phyloP scores from a whole-genome alignment of 2,113 vertebrate genomes.

The Phaethon lepturus region DNA sequence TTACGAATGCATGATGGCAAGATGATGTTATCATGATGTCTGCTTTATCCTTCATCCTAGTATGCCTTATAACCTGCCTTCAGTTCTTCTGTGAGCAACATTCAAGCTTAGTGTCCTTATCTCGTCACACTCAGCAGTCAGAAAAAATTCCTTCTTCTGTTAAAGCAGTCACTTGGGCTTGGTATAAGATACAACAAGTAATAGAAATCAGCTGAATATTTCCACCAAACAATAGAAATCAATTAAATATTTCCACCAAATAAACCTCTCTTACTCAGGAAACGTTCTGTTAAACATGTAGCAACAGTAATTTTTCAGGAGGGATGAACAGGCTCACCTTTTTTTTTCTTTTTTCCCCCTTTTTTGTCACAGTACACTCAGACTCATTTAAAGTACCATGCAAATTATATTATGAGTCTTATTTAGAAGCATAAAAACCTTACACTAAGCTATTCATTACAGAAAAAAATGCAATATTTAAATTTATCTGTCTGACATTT shows the following conservation, averaged over 20 bases:
- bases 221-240: neutral
- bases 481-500: slow-evolving; percentile 56
- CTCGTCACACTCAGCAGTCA: neutral
- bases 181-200: neutral
- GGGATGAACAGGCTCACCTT: neutral
- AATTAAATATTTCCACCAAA: neutral
- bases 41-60: neutral
- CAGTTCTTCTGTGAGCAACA: neutral
- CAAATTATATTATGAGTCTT: slow-evolving; percentile 44
- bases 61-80: neutral
- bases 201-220: neutral
- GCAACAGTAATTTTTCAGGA: neutral
- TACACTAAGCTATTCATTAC: neutral
- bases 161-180: neutral
- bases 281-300: neutral
- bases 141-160: neutral
- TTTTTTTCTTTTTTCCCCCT: neutral
- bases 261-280: neutral
- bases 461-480: slow-evolving; percentile 9
- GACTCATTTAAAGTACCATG: slow-evolving; percentile 26
- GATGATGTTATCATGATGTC: neutral
- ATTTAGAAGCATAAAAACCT: slow-evolving; percentile 43
- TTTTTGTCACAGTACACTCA: neutral
- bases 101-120: neutral
- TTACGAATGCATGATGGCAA: neutral